Conservation (phyloP, 2,888 invertebrate species). For the Folsomia manolachei region DNA sequence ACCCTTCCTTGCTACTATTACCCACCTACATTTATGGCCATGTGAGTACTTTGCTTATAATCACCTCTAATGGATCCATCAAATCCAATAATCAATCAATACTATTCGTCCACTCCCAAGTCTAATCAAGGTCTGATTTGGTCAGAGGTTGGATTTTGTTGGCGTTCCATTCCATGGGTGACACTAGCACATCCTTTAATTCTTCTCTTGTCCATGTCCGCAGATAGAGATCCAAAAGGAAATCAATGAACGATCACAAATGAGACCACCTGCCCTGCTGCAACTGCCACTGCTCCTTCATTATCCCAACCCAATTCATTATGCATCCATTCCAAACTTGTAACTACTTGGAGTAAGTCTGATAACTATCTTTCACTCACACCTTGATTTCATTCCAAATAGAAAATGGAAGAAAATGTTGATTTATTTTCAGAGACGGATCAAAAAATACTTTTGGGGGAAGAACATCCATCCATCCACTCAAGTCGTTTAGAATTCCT, state of each 20-base stretch:
- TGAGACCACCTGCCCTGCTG: background rate
- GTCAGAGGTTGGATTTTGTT: too few relatives aligned
- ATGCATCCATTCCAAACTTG: background rate
- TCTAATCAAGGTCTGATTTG: too few relatives aligned
- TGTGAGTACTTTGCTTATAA: background rate
- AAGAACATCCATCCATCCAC: too few relatives aligned
- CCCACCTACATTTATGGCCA: too few relatives aligned
- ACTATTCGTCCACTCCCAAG: background rate
- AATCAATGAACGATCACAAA: too few relatives aligned
- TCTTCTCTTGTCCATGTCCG: too few relatives aligned
- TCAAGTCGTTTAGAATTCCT: too few relatives aligned
- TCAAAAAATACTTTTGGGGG: background rate
- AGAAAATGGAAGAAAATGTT: too few relatives aligned
- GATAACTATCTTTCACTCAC: background rate
- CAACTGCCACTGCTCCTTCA: too few relatives aligned
- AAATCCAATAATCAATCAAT: background rate
- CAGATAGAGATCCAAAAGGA: too few relatives aligned
- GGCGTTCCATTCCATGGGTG: too few relatives aligned
- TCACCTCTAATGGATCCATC: slow-evolving; percentile 1
- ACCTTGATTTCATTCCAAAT: background rate
- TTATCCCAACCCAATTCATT: background rate
- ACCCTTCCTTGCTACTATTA: background rate
- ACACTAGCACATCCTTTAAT: too few relatives aligned
- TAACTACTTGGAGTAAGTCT: background rate
- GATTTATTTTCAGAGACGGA: background rate